Evolutionary conservation across 2,888 invertebrate genomes (phyloP).

Genomic region (Lapara coniferarum): DNA sequence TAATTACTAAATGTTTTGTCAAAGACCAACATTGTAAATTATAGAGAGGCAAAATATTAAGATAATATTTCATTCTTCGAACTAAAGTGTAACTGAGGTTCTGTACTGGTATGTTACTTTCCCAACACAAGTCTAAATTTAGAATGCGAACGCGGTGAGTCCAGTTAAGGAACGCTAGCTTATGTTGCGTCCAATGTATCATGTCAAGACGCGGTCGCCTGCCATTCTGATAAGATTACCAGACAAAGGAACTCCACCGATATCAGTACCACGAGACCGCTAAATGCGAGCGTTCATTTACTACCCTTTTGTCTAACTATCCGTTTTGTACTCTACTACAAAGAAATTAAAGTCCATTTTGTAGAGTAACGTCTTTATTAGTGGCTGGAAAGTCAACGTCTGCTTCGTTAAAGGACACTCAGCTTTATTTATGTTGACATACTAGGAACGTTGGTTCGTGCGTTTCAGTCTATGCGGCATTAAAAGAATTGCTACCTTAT

Average conservation of each 20-base stretch:
- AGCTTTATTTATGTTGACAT: conserved; percentile 82
- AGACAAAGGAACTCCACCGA: conserved; percentile 83
- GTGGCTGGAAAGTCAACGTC: conserved; percentile 76
- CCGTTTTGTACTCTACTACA: conserved; percentile 32
- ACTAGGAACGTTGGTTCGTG: conserved; percentile 74
- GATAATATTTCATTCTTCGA: too few species aligned
- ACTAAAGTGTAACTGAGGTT: too few species aligned
- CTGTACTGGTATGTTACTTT: too few species aligned
- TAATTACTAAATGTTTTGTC: too few species aligned
- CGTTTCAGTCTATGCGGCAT: conserved; percentile 6
- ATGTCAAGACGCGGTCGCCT: conserved; percentile 74
- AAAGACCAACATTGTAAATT: too few species aligned
- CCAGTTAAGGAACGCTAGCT: conserved; percentile 52
- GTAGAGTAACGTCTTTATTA: conserved; percentile 61
- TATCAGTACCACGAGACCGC: conserved; percentile 78
- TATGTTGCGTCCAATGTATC: conserved; percentile 72
- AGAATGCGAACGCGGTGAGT: conserved; percentile 33
- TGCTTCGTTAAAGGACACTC: conserved; percentile 83
- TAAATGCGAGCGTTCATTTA: conserved; percentile 80
- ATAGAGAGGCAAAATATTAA: too few species aligned
- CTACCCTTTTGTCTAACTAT: conserved; percentile 51
- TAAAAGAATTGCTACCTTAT: conserved; percentile 18
- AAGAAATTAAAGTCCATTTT: conserved; percentile 60
- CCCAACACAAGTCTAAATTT: conserved; percentile 5
- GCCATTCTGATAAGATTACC: conserved; percentile 79